A percentile compares a stretch with the other conserved stretches of the same genome.
Conservation (phyloP, 1,140 invertebrate genomes). For the Aphidius ervi region DNA sequence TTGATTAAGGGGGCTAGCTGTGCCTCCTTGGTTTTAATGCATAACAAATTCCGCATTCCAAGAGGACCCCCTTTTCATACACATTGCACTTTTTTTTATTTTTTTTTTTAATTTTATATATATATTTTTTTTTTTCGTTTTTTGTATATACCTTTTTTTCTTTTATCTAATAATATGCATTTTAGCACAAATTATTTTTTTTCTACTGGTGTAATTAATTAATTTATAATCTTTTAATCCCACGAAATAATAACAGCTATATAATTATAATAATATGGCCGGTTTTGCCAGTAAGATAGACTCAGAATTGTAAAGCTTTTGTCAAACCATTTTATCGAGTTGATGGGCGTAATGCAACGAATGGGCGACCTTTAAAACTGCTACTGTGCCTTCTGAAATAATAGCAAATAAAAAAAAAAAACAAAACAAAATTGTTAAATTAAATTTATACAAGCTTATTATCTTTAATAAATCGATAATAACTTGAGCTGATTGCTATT, state of each 20-base stretch:
- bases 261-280: slow-evolving; percentile 22
- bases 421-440: too few relatives aligned
- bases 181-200: background rate
- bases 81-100: slow-evolving; percentile 24
- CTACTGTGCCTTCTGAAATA: slow-evolving; percentile 48
- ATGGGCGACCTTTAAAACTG: slow-evolving; percentile 46
- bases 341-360: slow-evolving; percentile 45
- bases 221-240: background rate
- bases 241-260: slow-evolving; percentile 42
- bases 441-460: too few relatives aligned
- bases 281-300: slow-evolving; percentile 18
- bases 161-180: too few relatives aligned
- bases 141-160: background rate
- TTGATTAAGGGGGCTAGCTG: slow-evolving; percentile 44
- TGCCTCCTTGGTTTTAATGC: slow-evolving; percentile 52
- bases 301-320: slow-evolving; percentile 11
- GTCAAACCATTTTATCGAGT: slow-evolving; percentile 39
- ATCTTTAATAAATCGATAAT: too few relatives aligned
- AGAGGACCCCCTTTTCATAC: slow-evolving; percentile 42
- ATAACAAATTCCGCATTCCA: slow-evolving; percentile 57
- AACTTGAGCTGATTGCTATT: too few relatives aligned
- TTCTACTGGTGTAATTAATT: background rate
- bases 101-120: slow-evolving; percentile 22
- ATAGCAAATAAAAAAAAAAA: slow-evolving; percentile 9
- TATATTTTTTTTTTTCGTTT: slow-evolving; percentile 5